Evolutionary conservation across 2,888 invertebrate genomes (phyloP).

Genomic region (Keiferia lycopersicella): DNA sequence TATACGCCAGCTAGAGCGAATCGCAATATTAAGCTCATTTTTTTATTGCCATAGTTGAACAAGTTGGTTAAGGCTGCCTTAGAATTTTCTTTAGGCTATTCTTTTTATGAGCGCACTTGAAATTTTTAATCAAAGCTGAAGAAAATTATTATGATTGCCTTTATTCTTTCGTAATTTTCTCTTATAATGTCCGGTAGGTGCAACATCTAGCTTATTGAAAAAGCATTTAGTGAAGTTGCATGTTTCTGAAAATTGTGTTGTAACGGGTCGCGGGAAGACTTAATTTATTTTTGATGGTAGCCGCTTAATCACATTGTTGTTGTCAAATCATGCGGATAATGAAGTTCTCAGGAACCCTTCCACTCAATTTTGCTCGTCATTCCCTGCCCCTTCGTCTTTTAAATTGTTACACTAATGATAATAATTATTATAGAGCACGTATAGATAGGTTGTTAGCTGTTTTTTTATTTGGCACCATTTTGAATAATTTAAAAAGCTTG

Average conservation of each 20-base stretch:
- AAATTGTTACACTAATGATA: not conserved
- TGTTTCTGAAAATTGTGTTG: constrained; percentile 53
- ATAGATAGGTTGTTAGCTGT: no score
- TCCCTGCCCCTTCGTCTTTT: not conserved
- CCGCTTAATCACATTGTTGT: constrained; percentile 63
- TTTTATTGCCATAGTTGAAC: not conserved
- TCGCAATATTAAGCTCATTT: not conserved
- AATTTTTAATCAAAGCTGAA: no score
- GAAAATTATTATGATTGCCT: no score
- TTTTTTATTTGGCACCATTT: not conserved
- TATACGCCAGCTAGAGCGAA: not conserved
- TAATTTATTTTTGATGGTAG: constrained; percentile 74
- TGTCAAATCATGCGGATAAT: constrained; percentile 76
- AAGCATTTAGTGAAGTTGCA: constrained; percentile 45
- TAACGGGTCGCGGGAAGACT: constrained; percentile 51
- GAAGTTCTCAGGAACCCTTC: constrained; percentile 47
- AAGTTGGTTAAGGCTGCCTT: no score
- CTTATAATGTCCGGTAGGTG: not conserved
- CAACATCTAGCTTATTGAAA: constrained; percentile 18
- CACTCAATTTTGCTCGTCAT: constrained; percentile 6
- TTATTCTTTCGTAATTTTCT: not conserved
- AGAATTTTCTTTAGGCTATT: no score
- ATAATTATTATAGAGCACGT: not conserved
- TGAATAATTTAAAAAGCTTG: no score
- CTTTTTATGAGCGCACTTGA: no score